phyloP scores from a whole-genome alignment of 2,113 vertebrate genomes.

The Oryzias woworae region DNA sequence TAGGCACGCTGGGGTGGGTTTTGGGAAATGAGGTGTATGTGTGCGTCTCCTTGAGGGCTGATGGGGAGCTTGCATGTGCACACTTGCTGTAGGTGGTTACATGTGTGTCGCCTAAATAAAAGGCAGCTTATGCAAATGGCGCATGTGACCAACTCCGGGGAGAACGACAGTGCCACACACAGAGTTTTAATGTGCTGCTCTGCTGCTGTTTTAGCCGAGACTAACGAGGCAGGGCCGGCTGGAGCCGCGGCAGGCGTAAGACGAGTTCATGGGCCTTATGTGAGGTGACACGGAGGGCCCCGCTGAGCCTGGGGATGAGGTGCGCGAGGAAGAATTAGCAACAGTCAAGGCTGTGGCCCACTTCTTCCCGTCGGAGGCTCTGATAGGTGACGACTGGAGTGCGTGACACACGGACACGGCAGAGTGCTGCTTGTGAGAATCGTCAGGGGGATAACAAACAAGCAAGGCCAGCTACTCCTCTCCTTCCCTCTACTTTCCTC shows the following conservation, averaged over 20 bases:
- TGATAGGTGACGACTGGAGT: slow-evolving; percentile 48
- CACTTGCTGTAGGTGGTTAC: slow-evolving; percentile 47
- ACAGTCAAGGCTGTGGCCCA: slow-evolving; percentile 47
- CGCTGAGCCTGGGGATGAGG: slow-evolving; percentile 29
- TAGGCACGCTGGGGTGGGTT: slow-evolving; percentile 46
- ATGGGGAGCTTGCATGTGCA: slow-evolving; percentile 27
- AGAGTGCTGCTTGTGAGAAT: slow-evolving; percentile 39
- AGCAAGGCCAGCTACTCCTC: slow-evolving; percentile 29
- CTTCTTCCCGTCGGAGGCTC: slow-evolving; percentile 36
- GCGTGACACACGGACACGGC: slow-evolving; percentile 43
- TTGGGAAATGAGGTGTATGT: slow-evolving; percentile 49
- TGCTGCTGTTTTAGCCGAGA: slow-evolving; percentile 30
- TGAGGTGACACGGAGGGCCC: slow-evolving; percentile 10
- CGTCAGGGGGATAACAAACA: slow-evolving; percentile 58
- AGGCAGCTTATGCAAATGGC: slow-evolving; percentile 63
- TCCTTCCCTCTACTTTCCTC: slow-evolving; percentile 18
- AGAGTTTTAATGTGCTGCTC: slow-evolving; percentile 40
- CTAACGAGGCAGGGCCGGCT: slow-evolving; percentile 32
- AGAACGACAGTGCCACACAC: slow-evolving; percentile 31
- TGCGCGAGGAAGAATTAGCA: slow-evolving; percentile 22
- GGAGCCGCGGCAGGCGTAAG: slow-evolving; percentile 18
- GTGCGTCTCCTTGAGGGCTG: slow-evolving; percentile 39
- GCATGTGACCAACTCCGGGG: slow-evolving; percentile 54
- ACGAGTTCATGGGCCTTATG: slow-evolving; percentile 39
- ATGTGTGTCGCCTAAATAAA: slow-evolving; percentile 48